phyloP scores from a whole-genome alignment of 2,113 vertebrate species.

The Syrrhaptes paradoxus region DNA sequence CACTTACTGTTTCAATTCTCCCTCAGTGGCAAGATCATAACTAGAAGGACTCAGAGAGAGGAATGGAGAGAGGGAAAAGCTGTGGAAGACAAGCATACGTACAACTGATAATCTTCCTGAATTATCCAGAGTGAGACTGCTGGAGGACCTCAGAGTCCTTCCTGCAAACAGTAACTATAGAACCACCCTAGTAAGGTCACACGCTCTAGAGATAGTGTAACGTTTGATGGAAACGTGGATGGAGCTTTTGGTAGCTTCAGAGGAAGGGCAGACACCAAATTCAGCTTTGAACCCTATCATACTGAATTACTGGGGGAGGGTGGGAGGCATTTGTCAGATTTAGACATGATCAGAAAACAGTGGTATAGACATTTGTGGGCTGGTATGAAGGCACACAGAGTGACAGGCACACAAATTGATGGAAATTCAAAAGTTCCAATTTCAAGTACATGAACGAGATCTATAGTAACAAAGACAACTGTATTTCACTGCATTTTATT shows the following conservation, averaged over 20 bases:
- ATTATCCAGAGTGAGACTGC: not conserved
- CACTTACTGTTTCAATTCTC: not conserved
- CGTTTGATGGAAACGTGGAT: not conserved
- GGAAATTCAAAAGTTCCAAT: not conserved
- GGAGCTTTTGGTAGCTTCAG: not conserved
- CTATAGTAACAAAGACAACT: not conserved
- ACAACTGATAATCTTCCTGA: not conserved
- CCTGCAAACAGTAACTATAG: not conserved
- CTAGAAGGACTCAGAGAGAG: not conserved
- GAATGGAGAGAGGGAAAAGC: not conserved
- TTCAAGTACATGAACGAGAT: not conserved
- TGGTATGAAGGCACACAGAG: not conserved
- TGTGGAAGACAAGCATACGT: not conserved
- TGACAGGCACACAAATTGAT: not conserved
- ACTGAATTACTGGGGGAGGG: not conserved
- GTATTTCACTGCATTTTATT: not conserved
- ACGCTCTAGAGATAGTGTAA: not conserved
- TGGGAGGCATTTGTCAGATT: not conserved
- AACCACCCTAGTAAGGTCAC: not conserved
- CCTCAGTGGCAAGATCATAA: rapidly evolving
- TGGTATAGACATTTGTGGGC: not conserved
- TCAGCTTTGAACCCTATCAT: not conserved
- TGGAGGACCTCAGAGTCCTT: not conserved
- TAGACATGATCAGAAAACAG: not conserved
- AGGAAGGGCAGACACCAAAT: not conserved